phyloP scores from a whole-genome alignment of 2,797 vertebrate species.

The Acanthis flammea region DNA sequence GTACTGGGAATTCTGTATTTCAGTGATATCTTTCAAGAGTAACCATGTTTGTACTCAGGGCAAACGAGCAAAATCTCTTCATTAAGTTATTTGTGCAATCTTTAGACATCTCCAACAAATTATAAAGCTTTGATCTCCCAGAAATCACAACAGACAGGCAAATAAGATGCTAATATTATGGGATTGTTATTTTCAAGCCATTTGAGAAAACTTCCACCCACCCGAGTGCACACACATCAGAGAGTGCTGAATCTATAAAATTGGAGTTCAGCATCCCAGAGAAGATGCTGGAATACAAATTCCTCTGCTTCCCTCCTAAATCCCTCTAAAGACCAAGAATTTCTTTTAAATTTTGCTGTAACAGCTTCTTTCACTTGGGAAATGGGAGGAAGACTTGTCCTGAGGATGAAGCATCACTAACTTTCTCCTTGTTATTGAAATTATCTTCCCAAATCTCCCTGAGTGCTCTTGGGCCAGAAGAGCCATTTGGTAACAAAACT shows the following conservation, averaged over 20 bases:
- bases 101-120: not conserved
- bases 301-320: not conserved
- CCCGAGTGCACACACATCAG: not conserved
- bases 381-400: not conserved
- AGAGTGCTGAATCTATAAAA: not conserved
- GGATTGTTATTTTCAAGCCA: not conserved
- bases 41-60: not conserved
- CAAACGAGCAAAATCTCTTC: not conserved
- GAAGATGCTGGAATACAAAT: not conserved
- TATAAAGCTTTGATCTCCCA: not conserved
- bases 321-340: not conserved
- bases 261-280: not conserved
- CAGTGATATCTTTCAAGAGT: not conserved
- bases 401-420: not conserved
- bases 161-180: not conserved
- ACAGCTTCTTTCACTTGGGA: not conserved
- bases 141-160: not conserved
- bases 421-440: not conserved
- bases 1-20: not conserved
- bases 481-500: not conserved
- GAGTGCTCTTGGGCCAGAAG: not conserved
- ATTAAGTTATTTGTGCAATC: constrained; percentile 5
- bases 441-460: not conserved
- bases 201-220: not conserved
- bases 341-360: not conserved